These are phyloP conservation scores for Chrysogorgia sp. DNA, from an alignment of 92 coral and sea anemone species.

Conservation along the genomic window DNA sequence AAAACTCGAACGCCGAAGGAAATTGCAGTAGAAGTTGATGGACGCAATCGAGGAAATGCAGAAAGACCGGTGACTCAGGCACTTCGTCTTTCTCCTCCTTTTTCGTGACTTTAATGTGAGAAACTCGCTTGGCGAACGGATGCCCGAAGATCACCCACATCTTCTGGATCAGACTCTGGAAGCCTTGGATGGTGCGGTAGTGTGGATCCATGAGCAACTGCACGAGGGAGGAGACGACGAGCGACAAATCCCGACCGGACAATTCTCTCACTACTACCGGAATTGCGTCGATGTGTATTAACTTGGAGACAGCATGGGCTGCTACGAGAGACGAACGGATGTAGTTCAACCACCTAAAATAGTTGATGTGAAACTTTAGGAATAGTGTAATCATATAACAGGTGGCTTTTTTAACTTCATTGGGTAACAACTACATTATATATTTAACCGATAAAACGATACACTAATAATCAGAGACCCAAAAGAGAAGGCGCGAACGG, in stretches of 20 bases:
- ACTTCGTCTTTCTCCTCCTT: constrained; percentile 68
- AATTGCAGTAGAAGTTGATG: constrained; percentile 90
- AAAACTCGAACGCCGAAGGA: constrained; percentile 95
- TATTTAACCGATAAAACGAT: too few relatives aligned
- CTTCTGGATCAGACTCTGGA: constrained; percentile 90
- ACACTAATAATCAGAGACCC: too few relatives aligned
- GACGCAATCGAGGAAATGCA: constrained; percentile 96
- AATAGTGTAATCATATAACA: not conserved
- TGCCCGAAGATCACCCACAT: constrained; percentile 99
- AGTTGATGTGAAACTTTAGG: not conserved
- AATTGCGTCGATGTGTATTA: constrained; percentile 73
- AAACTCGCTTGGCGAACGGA: constrained; percentile 85
- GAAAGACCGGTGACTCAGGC: constrained; percentile 86
- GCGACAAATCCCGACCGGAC: constrained; percentile 85
- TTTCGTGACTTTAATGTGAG: constrained; percentile 63
- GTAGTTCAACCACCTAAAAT: constrained; percentile 75
- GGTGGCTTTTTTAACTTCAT: too few relatives aligned
- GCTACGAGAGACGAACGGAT: constrained; percentile 72
- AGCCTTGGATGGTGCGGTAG: constrained; percentile 92
- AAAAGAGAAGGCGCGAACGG: too few relatives aligned
- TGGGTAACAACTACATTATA: too few relatives aligned
- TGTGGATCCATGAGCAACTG: constrained; percentile 84
- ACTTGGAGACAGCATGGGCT: constrained; percentile 78
- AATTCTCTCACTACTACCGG: constrained; percentile 88
- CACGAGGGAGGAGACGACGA: constrained; percentile 84